These are phyloP conservation scores for Crotalus viridis DNA, from an alignment of 2,113 vertebrate species.

Conservation along the genomic window DNA sequence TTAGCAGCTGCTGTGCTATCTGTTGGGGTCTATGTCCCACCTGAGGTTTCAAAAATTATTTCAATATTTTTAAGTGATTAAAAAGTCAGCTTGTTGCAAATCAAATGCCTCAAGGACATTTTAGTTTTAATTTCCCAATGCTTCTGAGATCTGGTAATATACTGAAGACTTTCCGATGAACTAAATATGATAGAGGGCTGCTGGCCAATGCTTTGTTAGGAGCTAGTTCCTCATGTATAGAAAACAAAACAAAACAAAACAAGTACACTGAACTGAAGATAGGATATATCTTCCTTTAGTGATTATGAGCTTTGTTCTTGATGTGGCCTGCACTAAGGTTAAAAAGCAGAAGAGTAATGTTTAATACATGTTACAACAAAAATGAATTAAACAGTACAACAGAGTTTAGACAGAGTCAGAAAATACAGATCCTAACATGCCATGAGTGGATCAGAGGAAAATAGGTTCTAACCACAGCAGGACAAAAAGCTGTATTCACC, in stretches of 20 bases:
- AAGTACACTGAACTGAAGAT: background rate
- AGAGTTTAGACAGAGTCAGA: background rate
- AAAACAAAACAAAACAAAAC: background rate
- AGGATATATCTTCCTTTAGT: background rate
- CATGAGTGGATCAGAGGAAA: background rate
- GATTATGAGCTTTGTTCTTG: background rate
- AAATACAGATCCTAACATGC: background rate
- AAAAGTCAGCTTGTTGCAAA: background rate
- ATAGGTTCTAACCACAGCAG: background rate
- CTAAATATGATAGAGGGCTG: background rate
- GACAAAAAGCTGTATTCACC: background rate
- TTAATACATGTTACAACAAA: background rate
- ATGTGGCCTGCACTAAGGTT: background rate
- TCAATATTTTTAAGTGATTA: background rate
- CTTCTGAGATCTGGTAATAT: background rate
- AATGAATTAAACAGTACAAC: background rate
- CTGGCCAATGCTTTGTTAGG: background rate
- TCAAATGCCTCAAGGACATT: background rate
- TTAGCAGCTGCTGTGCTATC: background rate
- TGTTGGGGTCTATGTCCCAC: background rate
- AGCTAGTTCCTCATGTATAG: background rate
- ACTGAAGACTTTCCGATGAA: background rate
- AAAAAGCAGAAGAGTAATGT: background rate
- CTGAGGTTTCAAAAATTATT: background rate
- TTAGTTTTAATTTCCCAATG: background rate